phyloP scores from a whole-genome alignment of 2,113 vertebrate species.

The Brachypodius melanocephalos region DNA sequence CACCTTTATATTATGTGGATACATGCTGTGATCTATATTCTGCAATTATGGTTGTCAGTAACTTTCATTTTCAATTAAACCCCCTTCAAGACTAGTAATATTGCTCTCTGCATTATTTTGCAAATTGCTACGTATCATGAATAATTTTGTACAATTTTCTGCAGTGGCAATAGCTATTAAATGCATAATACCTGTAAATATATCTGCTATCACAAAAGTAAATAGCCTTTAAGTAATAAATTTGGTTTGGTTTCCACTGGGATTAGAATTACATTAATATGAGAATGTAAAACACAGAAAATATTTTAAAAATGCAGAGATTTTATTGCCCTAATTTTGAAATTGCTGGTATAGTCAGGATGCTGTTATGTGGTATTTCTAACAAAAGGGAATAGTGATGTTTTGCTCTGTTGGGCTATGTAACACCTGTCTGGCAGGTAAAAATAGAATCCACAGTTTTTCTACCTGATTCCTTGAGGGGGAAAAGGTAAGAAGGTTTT shows the following conservation, averaged over 20 bases:
- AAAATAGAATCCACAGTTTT: neutral
- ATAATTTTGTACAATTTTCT: slow-evolving; percentile 40
- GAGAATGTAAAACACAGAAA: neutral
- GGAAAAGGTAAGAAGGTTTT: neutral
- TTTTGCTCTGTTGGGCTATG: neutral
- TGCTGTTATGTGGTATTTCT: neutral
- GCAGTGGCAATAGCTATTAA: slow-evolving; percentile 37
- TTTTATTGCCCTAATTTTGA: neutral
- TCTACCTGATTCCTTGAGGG: neutral
- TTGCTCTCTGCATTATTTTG: slow-evolving; percentile 24
- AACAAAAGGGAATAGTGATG: neutral
- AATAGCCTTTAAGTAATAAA: slow-evolving; percentile 33
- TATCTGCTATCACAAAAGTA: neutral
- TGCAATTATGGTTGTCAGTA: slow-evolving; percentile 55
- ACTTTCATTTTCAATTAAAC: slow-evolving; percentile 61
- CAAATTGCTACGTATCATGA: slow-evolving; percentile 58
- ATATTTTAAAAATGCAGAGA: neutral
- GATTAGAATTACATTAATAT: neutral
- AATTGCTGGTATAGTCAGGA: neutral
- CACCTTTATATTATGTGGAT: slow-evolving; percentile 34
- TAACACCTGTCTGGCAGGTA: neutral
- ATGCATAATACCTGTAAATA: slow-evolving; percentile 45
- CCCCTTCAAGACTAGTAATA: slow-evolving; percentile 21
- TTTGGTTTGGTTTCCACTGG: neutral
- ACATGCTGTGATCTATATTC: slow-evolving; percentile 16